Percentiles rank a stretch among this genome's conserved stretches.
These are phyloP conservation scores for Alaudala cheleensis DNA, from an alignment of 2,113 vertebrate genomes.

Conservation along the genomic window DNA sequence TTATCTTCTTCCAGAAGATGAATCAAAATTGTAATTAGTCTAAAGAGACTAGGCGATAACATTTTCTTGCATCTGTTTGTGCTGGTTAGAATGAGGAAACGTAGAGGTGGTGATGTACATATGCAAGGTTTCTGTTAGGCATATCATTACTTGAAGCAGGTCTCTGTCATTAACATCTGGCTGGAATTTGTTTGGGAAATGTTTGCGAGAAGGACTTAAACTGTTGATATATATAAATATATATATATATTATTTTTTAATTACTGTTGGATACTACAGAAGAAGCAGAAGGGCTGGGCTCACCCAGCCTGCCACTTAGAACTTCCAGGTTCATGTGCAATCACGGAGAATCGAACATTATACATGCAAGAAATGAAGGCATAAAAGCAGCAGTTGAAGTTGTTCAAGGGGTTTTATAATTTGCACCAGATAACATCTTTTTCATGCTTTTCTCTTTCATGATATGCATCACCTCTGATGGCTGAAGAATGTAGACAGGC, in stretches of 20 bases:
- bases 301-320: slow-evolving; percentile 44
- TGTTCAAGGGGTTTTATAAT: slow-evolving; percentile 60
- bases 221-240: slow-evolving; percentile 62
- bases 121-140: slow-evolving; percentile 70
- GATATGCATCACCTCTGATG: slow-evolving; percentile 82
- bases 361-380: slow-evolving; percentile 61
- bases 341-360: slow-evolving; percentile 62
- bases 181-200: slow-evolving; percentile 62
- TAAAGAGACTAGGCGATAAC: slow-evolving; percentile 56
- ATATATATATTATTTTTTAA: slow-evolving; percentile 62
- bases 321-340: slow-evolving; percentile 68
- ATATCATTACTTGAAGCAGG: slow-evolving; percentile 71
- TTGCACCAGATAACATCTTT: slow-evolving; percentile 71
- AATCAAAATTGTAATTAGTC: slow-evolving; percentile 67
- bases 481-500: slow-evolving; percentile 94
- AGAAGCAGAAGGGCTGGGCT: slow-evolving; percentile 69
- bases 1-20: slow-evolving; percentile 71
- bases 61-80: slow-evolving; percentile 62
- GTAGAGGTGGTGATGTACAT: slow-evolving; percentile 72
- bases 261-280: slow-evolving; percentile 70
- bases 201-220: slow-evolving; percentile 63
- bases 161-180: slow-evolving; percentile 64
- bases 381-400: slow-evolving; percentile 63
- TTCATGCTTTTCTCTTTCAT: slow-evolving; percentile 77
- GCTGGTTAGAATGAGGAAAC: slow-evolving; percentile 58